A percentile compares a stretch with the other conserved stretches of the same genome.
Evolutionary conservation across 2,797 vertebrate species (phyloP).

Genomic region (Iguana delicatissima): DNA sequence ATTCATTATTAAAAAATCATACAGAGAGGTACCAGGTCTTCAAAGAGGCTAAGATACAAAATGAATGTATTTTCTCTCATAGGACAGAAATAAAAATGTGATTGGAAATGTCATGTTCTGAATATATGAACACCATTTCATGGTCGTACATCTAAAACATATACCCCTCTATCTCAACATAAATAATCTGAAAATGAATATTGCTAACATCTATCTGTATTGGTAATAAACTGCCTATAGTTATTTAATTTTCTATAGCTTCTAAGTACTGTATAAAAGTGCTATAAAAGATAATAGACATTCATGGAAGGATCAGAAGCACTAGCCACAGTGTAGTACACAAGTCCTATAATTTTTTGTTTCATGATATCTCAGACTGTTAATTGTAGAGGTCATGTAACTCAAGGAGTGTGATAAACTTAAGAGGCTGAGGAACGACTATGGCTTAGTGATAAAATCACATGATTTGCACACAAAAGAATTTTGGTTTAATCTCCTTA

Average conservation of each 20-base stretch:
- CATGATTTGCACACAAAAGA: neutral
- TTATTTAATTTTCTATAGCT: conserved; percentile 10
- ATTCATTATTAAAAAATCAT: too few species aligned
- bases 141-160: too few species aligned
- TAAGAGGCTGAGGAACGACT: neutral
- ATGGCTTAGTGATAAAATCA: neutral
- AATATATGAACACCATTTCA: too few species aligned
- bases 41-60: too few species aligned
- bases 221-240: neutral
- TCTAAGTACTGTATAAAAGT: neutral
- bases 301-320: neutral
- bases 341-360: neutral
- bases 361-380: neutral
- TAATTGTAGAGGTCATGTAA: neutral
- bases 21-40: too few species aligned
- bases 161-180: too few species aligned
- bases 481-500: neutral
- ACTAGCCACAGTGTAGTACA: neutral
- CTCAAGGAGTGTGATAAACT: neutral
- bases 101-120: too few species aligned
- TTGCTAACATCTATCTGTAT: neutral
- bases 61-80: too few species aligned
- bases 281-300: conserved; percentile 28
- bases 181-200: too few species aligned
- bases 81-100: too few species aligned